Evolutionary conservation across 2,888 invertebrate species (phyloP).

Genomic region (Rotaria macrura): DNA sequence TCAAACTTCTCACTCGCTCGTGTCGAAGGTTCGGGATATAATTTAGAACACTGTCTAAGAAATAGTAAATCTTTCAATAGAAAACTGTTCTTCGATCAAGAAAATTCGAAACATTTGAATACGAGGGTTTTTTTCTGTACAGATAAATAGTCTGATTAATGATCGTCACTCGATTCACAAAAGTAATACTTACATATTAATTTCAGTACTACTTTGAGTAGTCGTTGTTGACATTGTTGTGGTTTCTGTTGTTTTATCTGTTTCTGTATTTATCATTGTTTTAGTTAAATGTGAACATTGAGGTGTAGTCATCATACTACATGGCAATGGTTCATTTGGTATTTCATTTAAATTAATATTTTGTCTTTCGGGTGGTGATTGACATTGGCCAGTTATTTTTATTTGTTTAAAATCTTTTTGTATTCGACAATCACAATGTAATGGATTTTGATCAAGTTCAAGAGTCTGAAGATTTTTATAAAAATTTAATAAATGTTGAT

Average conservation of each 20-base stretch:
- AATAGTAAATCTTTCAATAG: too few species aligned
- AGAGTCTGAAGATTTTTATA: not conserved
- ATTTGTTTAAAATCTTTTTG: not conserved
- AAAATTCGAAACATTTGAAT: too few species aligned
- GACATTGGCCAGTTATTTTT: not conserved
- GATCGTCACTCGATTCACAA: not conserved
- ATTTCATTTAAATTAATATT: not conserved
- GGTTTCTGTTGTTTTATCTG: not conserved
- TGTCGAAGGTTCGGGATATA: too few species aligned
- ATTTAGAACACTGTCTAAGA: too few species aligned
- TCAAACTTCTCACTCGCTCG: too few species aligned
- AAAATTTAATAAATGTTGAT: not conserved
- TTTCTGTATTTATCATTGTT: not conserved
- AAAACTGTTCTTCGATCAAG: too few species aligned
- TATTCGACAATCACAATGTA: conserved; percentile 18
- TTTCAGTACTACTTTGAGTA: not conserved
- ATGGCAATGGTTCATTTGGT: not conserved
- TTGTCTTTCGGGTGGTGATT: not conserved
- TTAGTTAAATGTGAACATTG: not conserved
- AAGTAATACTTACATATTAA: not conserved
- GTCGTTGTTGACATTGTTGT: not conserved
- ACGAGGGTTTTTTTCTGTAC: too few species aligned
- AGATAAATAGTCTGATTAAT: too few species aligned
- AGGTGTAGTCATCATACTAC: not conserved
- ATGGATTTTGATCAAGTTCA: conserved; percentile 13